Percentiles rank a stretch among this genome's conserved stretches.
These are phyloP conservation scores for Trypoxylus dichotomus DNA, from an alignment of 1,140 invertebrate species.

Conservation along the genomic window DNA sequence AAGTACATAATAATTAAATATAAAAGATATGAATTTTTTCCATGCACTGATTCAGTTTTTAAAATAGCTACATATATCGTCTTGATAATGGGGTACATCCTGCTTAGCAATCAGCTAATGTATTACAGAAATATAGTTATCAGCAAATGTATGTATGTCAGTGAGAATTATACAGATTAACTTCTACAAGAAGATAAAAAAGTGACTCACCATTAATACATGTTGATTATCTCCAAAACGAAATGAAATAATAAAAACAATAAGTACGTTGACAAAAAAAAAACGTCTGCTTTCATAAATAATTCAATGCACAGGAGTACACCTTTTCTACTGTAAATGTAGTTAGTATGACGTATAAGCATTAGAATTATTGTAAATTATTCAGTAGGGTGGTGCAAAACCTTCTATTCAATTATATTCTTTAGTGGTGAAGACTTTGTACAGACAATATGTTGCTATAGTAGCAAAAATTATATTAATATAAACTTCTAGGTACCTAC, in stretches of 20 bases:
- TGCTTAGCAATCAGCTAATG: background rate
- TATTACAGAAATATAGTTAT: background rate
- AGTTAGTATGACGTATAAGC: no score
- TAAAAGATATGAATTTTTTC: background rate
- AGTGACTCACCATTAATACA: background rate
- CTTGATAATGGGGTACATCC: background rate
- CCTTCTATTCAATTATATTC: no score
- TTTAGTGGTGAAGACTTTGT: no score
- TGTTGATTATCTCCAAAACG: background rate
- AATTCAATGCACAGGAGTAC: background rate
- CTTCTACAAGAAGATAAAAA: background rate
- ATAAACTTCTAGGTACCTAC: no score
- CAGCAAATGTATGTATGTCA: background rate
- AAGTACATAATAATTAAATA: no score
- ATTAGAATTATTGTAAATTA: no score
- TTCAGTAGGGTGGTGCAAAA: no score
- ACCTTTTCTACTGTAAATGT: background rate
- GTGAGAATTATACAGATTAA: background rate
- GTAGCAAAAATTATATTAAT: no score
- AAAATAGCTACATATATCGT: background rate
- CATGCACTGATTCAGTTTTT: background rate
- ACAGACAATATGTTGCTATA: no score
- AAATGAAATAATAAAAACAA: background rate
- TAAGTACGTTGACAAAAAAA: background rate
- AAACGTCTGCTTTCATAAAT: background rate